Evolutionary conservation across 2,888 invertebrate species (phyloP), one percentile per base, ranked within the genome.

Genomic region (Hypercompe scribonia): DNA sequence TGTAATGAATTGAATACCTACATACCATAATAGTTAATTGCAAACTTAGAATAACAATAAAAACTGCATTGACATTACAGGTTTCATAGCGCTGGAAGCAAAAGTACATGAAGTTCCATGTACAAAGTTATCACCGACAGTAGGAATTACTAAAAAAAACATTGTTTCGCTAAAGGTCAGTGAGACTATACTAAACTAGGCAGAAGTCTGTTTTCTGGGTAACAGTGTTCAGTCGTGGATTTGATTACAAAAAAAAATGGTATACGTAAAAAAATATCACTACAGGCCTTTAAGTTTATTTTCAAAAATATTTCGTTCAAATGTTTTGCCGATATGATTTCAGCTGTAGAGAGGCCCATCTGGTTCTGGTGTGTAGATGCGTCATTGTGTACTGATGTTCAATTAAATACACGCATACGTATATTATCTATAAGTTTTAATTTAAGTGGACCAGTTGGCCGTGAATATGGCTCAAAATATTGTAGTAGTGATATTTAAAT

Each of bases 301-400:
- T 54, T 54, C n/a, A n/a, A n/a, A 50, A 50, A 50, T n/a, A n/a
- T 50, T 8, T n/a, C n/a, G n/a, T 24, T n/a, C 18, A 15, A 15
- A 28, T 31, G 31, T 13, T 31, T 66, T 42, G 42, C 18, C 31
- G 31, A 31, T 10, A 66, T 31, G 31, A 21, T 42, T 33, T 66
- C 46, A 46, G 11, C 66, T 33, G 46, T 46, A 21, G 31, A 46
- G 42, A 21, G 46, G 42, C 33, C 28, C 66, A 66, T 46, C 46
- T 46, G 66, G 31, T 31, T 46, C 46, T 46, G 66, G 31, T 31
- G 31, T 8, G 24, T 46, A 31, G 33, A 13, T 46, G 66, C 46
- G 13, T 66, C 66, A 66, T 33, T 46, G 66, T 46, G 24, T 66
- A 31, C 42, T 46, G 33, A 46, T 46, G 46, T 66, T 33, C 46